Percentiles rank a stretch among this genome's conserved stretches.
Evolutionary conservation across 2,113 vertebrate genomes (phyloP).

Genomic region (Dicentrarchus labrax): DNA sequence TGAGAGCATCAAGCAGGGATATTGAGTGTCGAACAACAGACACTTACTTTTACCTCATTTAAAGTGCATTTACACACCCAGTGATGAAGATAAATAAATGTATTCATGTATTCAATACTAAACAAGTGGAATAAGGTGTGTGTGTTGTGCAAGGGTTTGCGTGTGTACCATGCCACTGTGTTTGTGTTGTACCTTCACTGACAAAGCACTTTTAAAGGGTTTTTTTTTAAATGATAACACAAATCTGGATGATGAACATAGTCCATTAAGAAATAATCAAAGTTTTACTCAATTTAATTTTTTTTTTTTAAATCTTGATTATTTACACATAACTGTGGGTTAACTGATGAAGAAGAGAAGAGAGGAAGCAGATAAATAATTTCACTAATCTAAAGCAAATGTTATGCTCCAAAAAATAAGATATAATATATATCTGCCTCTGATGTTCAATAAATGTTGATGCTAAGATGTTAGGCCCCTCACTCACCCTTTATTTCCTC

Average conservation of each 20-base stretch:
- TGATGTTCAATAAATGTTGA: conserved; percentile 13
- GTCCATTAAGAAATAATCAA: background rate
- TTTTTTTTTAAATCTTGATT: background rate
- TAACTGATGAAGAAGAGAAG: no score
- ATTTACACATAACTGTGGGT: background rate
- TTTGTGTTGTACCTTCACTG: background rate
- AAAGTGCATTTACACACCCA: conserved; percentile 51
- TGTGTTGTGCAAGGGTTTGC: background rate
- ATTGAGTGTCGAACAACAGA: conserved; percentile 56
- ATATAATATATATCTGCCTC: background rate
- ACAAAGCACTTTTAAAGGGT: background rate
- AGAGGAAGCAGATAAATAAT: background rate
- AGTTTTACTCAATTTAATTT: background rate
- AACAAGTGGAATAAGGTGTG: background rate
- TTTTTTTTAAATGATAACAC: background rate
- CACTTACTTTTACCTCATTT: conserved; percentile 54
- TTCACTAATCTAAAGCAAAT: background rate
- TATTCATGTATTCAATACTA: conserved; percentile 9
- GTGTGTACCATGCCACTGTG: background rate
- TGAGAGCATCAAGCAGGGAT: conserved; percentile 54
- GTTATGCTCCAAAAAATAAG: background rate
- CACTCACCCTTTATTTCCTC: conserved; percentile 30
- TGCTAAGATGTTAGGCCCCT: background rate
- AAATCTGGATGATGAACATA: background rate
- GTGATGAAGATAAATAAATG: conserved; percentile 39